Conservation (phyloP, 2,888 invertebrate genomes). For the Hedychridium roseum region DNA sequence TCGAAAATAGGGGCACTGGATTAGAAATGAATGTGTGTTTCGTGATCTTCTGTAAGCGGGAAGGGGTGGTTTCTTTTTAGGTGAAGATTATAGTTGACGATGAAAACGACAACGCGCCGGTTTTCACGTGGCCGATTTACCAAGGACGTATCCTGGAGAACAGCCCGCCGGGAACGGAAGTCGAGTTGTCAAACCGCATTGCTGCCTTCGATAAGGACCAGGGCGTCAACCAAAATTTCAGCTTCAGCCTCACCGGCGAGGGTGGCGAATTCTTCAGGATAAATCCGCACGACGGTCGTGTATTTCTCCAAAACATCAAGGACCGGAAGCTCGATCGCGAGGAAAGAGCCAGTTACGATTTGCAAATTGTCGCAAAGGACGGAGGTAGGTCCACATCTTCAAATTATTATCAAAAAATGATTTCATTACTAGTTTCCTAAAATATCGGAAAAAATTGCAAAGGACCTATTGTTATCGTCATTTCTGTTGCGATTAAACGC, state of each 20-base stretch:
- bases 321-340: slow-evolving; percentile 75
- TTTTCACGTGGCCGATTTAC: slow-evolving; percentile 76
- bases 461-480: no score
- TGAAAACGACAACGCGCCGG: slow-evolving; percentile 87
- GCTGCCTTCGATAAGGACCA: slow-evolving; percentile 77
- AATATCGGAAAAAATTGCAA: no score
- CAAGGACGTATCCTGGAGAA: slow-evolving; percentile 84
- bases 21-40: no score
- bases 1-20: no score
- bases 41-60: no score
- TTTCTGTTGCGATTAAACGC: no score
- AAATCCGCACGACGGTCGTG: slow-evolving; percentile 71
- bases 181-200: slow-evolving; percentile 74
- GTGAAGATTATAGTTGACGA: slow-evolving; percentile 82
- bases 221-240: slow-evolving; percentile 74
- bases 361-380: slow-evolving; percentile 80
- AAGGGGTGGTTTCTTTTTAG: no score
- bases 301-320: slow-evolving; percentile 68
- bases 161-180: slow-evolving; percentile 73
- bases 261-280: slow-evolving; percentile 78
- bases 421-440: no score
- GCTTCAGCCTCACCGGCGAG: slow-evolving; percentile 76
- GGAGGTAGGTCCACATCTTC: slow-evolving; percentile 56
- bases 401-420: no score
- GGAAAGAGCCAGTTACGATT: slow-evolving; percentile 72